Evolutionary conservation across 2,888 invertebrate genomes (phyloP).

Genomic region (Andrena camellia): DNA sequence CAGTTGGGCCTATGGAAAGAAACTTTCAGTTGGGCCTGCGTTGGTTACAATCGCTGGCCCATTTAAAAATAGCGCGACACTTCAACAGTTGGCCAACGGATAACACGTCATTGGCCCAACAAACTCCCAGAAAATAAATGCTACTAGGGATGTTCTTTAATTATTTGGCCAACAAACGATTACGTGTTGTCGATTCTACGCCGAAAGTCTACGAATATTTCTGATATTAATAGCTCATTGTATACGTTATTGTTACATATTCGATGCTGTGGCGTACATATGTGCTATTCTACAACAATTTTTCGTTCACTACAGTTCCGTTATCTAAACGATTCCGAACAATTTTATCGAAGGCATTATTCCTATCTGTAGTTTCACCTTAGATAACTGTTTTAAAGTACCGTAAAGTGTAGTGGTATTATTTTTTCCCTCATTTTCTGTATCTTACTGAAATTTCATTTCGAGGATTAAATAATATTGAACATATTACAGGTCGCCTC

Average conservation of each 20-base stretch:
- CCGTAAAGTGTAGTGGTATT: neutral
- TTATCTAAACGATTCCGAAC: neutral
- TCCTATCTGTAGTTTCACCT: no score
- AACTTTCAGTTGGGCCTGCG: no score
- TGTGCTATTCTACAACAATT: neutral
- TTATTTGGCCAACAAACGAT: conserved; percentile 6
- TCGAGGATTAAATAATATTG: neutral
- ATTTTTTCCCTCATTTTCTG: neutral
- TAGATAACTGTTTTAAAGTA: no score
- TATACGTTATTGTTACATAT: neutral
- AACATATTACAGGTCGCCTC: neutral
- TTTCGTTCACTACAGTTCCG: neutral
- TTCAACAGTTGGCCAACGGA: no score
- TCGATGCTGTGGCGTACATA: neutral
- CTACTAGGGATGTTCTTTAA: conserved; percentile 30
- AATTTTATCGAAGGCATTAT: no score
- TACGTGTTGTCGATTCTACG: conserved; percentile 27
- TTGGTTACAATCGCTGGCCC: no score
- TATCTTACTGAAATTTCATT: neutral
- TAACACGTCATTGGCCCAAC: no score
- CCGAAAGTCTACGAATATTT: conserved; percentile 8
- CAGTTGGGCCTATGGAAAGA: no score
- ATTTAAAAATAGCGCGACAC: no score
- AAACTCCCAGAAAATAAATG: no score
- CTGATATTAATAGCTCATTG: conserved; percentile 15